Evolutionary conservation across 2,113 vertebrate species (phyloP).

Genomic region (Hymenochirus boettgeri): DNA sequence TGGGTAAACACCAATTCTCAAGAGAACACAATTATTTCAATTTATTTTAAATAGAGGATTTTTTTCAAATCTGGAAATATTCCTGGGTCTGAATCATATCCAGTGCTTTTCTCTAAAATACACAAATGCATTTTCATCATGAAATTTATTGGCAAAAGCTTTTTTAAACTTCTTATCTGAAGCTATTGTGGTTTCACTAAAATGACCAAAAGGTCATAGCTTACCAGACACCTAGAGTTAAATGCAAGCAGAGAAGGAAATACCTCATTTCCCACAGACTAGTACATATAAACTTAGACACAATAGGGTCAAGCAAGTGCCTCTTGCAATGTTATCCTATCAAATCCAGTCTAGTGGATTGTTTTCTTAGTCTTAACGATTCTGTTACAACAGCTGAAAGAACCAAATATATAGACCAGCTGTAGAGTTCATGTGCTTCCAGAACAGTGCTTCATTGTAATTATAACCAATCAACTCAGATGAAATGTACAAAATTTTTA

Average conservation of each 20-base stretch:
- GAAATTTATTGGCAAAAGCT: constrained; percentile 44
- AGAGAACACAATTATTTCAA: too few relatives aligned
- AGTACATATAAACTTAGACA: constrained; percentile 50
- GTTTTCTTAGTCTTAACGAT: constrained; percentile 44
- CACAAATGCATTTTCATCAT: neutral
- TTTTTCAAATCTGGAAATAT: neutral
- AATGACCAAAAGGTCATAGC: constrained; percentile 47
- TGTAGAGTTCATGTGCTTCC: constrained; percentile 32
- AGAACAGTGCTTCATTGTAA: constrained; percentile 41
- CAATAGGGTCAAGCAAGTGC: constrained; percentile 49
- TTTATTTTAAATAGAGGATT: too few relatives aligned
- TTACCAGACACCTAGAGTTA: constrained; percentile 49
- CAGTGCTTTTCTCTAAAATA: neutral
- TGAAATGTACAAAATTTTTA: constrained; percentile 32
- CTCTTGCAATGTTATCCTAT: constrained; percentile 35
- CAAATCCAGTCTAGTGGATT: constrained; percentile 31
- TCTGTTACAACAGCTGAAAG: constrained; percentile 42
- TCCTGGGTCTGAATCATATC: neutral
- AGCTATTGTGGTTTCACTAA: constrained; percentile 49
- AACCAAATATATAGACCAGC: constrained; percentile 39
- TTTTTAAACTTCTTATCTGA: constrained; percentile 30
- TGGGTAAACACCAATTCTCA: too few relatives aligned
- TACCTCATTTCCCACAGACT: constrained; percentile 58
- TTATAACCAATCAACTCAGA: constrained; percentile 33
- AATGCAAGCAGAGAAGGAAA: constrained; percentile 51